Evolutionary conservation across 30 jellyfish, hydroid and myxozoan species (phyloP).

Genomic region (Pseudorhiza aurosa): DNA sequence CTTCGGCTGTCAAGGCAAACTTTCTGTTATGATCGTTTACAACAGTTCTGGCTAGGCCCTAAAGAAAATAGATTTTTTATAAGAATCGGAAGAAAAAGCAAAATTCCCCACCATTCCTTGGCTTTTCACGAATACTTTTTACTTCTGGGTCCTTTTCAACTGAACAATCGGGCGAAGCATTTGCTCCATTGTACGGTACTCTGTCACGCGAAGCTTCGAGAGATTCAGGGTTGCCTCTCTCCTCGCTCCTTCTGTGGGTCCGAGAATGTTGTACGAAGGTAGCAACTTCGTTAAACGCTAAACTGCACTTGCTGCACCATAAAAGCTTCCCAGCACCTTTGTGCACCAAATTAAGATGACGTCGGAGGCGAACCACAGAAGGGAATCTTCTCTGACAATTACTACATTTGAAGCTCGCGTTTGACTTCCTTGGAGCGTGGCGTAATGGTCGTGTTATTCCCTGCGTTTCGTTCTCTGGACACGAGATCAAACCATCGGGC

Average conservation of each 20-base stretch:
- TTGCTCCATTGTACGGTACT: too few relatives aligned
- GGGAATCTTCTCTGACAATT: conserved; percentile 69
- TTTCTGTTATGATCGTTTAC: too few relatives aligned
- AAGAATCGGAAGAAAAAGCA: too few relatives aligned
- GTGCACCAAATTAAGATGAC: conserved; percentile 56
- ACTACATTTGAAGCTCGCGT: conserved; percentile 61
- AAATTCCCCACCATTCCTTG: too few relatives aligned
- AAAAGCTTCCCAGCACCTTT: conserved; percentile 51
- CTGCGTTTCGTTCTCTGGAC: conserved; percentile 40
- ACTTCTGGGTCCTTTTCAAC: too few relatives aligned
- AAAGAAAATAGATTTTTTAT: too few relatives aligned
- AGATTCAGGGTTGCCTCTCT: neutral
- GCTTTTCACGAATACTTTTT: too few relatives aligned
- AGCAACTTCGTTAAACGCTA: conserved; percentile 47
- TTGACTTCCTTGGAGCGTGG: conserved; percentile 43
- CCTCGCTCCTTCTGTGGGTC: neutral
- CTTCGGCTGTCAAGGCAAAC: too few relatives aligned
- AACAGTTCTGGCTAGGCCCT: too few relatives aligned
- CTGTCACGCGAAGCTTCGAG: too few relatives aligned
- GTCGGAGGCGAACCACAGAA: conserved; percentile 48
- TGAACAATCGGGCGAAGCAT: too few relatives aligned
- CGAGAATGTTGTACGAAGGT: conserved; percentile 59
- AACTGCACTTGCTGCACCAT: conserved; percentile 58
- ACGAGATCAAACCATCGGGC: conserved; percentile 50
- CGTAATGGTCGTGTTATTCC: conserved; percentile 58